These are phyloP conservation scores for Caradrina kadenii DNA, from an alignment of 2,888 invertebrate genomes.

Conservation along the genomic window DNA sequence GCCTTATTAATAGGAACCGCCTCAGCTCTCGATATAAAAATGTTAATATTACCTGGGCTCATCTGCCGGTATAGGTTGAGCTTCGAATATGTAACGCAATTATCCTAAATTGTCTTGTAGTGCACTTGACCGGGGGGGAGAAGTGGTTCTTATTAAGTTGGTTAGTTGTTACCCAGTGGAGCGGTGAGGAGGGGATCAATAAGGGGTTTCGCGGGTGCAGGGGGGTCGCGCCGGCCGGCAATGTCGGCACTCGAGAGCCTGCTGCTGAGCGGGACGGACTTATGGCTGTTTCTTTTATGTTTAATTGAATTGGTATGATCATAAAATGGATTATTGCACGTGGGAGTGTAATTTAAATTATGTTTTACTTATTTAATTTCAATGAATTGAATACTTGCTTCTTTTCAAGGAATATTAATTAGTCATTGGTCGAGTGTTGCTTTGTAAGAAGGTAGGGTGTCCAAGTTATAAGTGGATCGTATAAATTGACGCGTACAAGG, in stretches of 20 bases:
- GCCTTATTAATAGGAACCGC: slow-evolving; percentile 30
- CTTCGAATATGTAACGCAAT: slow-evolving; percentile 46
- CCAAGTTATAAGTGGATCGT: not conserved
- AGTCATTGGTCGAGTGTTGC: not conserved
- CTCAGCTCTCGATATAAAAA: slow-evolving; percentile 66
- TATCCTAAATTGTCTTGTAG: slow-evolving; percentile 48
- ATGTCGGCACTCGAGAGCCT: not conserved
- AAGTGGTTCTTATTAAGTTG: slow-evolving; percentile 63
- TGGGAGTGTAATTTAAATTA: not conserved
- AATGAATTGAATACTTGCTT: not conserved
- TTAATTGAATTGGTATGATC: slow-evolving; percentile 30
- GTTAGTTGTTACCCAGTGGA: slow-evolving; percentile 61
- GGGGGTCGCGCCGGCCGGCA: slow-evolving; percentile 7
- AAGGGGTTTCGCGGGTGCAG: slow-evolving; percentile 63
- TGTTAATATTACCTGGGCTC: slow-evolving; percentile 56
- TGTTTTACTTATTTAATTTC: not conserved
- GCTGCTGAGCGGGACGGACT: slow-evolving; percentile 12
- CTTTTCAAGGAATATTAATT: not conserved
- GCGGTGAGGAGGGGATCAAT: slow-evolving; percentile 72
- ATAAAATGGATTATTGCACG: slow-evolving; percentile 21
- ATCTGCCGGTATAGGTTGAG: slow-evolving; percentile 57
- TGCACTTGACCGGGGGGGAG: slow-evolving; percentile 41
- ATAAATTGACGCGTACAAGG: no score
- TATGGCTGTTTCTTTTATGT: slow-evolving; percentile 7
- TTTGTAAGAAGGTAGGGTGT: not conserved